Evolutionary conservation across 2,888 invertebrate species (phyloP), one percentile per base, ranked within the genome.

Genomic region (Drosophila tripunctata): DNA sequence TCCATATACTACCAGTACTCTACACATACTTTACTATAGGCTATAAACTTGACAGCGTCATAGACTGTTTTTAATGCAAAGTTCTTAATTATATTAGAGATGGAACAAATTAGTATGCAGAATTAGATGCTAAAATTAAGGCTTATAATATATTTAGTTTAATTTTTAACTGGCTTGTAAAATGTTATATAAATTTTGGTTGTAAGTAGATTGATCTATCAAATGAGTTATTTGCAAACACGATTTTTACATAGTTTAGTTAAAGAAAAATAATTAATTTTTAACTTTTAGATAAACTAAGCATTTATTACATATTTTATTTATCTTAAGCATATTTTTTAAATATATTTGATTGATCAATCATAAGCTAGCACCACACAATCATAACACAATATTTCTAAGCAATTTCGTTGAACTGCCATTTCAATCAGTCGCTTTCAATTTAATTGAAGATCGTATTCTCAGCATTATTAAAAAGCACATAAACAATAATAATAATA

Each of bases 381-480:
- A 19, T 38, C 17, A 27, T 19, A 5, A 19, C n/a, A 19, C 19
- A n/a, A 7, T 43, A 17, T 36, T 48, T 17, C n/a, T 15, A 15
- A n/a, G 14, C 38, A 19, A 40, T 40, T 19, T 27, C 14, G 27
- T 38, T 40, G 38, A 38, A 30, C 21, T 19, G 27, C 0, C 35
- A 15, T 41, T 52, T 33, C 41, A 33, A 52, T 41, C 31, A 41
- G 17, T 27, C 15, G 38, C 38, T 10, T 7, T 67, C 55, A 12
- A 24, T 43, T 60, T 30, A 47, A 71, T 38, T 64, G 64, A 52
- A 22, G 27, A 55, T 58, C 48, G 24, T 17, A 56, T 60, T 72
- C 64, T 48, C 60, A 70, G 36, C 33, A 48, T 64, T 43, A 43
- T 55, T 58, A 10, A 27, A n/a, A 27, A 38, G 36, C 43, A 48